phyloP scores from a whole-genome alignment of 2,888 invertebrate species.

The Ischnus inquisitorius region DNA sequence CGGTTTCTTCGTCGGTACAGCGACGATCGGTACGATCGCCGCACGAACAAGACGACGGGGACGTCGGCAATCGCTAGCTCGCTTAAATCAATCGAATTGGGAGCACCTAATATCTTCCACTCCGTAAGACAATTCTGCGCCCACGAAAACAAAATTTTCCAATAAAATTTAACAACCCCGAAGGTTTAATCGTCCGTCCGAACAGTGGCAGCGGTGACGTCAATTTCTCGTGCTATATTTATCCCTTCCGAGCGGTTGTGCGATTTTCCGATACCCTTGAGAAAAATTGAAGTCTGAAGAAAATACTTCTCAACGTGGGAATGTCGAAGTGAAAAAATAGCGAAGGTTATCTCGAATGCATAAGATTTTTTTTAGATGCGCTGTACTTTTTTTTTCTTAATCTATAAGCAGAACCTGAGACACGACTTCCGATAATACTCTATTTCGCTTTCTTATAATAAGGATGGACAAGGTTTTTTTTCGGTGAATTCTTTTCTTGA shows the following conservation, averaged over 20 bases:
- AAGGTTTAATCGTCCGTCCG: conserved; percentile 31
- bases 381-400: background rate
- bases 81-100: conserved; percentile 26
- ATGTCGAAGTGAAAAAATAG: conserved; percentile 8
- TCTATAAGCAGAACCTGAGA: background rate
- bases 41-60: background rate
- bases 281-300: background rate
- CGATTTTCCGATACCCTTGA: background rate
- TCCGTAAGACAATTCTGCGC: background rate
- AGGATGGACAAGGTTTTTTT: too few relatives aligned
- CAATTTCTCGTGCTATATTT: conserved; percentile 3
- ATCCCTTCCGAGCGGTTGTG: background rate
- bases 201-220: conserved; percentile 5
- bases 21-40: background rate
- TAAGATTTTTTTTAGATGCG: background rate
- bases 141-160: conserved; percentile 35
- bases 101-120: conserved; percentile 10
- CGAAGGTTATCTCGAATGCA: background rate
- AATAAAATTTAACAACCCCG: conserved; percentile 49
- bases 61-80: background rate
- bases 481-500: too few relatives aligned
- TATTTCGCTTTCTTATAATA: too few relatives aligned
- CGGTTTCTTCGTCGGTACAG: conserved; percentile 21
- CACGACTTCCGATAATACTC: too few relatives aligned
- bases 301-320: conserved; percentile 33